These are phyloP conservation scores for Tokudaia muenninki DNA, from an alignment of 2,797 vertebrate genomes.

Conservation along the genomic window DNA sequence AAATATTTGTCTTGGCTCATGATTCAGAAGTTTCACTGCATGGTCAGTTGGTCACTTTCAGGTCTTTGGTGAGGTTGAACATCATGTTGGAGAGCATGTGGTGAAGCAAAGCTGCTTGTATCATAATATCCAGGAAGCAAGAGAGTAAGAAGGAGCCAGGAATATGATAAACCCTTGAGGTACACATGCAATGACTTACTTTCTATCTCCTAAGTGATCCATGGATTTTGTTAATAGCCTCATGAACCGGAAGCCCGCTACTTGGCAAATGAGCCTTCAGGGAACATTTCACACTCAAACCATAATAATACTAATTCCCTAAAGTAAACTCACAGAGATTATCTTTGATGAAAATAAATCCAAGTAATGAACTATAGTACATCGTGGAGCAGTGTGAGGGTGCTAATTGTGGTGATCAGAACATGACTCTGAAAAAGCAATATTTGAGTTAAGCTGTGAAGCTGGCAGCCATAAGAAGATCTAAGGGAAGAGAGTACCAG, in stretches of 20 bases:
- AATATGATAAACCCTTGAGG: neutral
- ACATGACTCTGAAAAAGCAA: constrained; percentile 3
- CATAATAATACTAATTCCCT: neutral
- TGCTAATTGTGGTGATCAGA: neutral
- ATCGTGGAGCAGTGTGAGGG: neutral
- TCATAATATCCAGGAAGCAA: neutral
- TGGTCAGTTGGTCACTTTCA: neutral
- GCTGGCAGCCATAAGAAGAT: neutral
- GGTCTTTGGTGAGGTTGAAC: neutral
- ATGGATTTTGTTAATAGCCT: neutral
- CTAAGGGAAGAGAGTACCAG: neutral
- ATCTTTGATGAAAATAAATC: neutral
- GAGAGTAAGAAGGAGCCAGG: neutral
- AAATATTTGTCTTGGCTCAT: neutral
- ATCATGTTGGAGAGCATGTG: neutral
- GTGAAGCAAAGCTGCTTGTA: neutral
- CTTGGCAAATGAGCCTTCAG: neutral
- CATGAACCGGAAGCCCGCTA: neutral
- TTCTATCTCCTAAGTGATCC: neutral
- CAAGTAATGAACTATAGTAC: neutral
- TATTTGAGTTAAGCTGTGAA: constrained; percentile 57
- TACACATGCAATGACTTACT: neutral
- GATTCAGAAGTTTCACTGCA: neutral
- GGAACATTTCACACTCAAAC: neutral
- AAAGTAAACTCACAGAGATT: neutral